Base-by-base conservation (phyloP, 1,140 invertebrate genomes). In the Thaumatotibia leucotreta region DNA sequence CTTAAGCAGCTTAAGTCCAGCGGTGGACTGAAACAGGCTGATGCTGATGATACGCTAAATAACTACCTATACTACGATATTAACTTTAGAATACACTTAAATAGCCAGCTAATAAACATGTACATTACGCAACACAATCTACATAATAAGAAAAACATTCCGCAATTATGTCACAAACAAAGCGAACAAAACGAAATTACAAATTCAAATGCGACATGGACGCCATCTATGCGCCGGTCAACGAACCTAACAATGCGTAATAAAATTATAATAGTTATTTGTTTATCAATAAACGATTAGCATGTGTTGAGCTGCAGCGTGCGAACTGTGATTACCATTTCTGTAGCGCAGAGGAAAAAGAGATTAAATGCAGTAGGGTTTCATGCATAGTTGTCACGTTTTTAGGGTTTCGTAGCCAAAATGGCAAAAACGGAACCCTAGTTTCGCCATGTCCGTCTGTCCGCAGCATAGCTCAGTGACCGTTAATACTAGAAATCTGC, bases 231-330 rank as follows among this genome's bases (percentile, higher is more conserved):
- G 70, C 35, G 76, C 0, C 81, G 80, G 84, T 82, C 84, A 83
- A 65, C 75, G 83, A 79, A 76, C 69, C 61, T 39, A 64, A 87
- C 86, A 86, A 84, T 86, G 79, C 72, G 75, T 75, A 82, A 86
- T 87, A 88, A 86, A 84, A 83, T 85, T 78, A 83, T 88, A 87
- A 87, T 86, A 69, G 82, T 84, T 82, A 86, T 88, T 89, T 87
- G 87, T 88, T 86, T 84, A 88, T 89, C 83, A 83, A 85, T 86
- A 83, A 82, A 72, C 76, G 80, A 89, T 89, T 89, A 86, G 85
- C 87, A 89, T 89, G 85, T 88, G 83, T 81, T 80, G 83, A 83
- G 74, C 83, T 81, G 74, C 77, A 64, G 66, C 66, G 75, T 72
- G 76, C 64, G 65, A 67, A 68, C 74, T 73, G 62, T 70, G 80